Conservation (phyloP, 2,888 invertebrate genomes). For the Noctua janthe region DNA sequence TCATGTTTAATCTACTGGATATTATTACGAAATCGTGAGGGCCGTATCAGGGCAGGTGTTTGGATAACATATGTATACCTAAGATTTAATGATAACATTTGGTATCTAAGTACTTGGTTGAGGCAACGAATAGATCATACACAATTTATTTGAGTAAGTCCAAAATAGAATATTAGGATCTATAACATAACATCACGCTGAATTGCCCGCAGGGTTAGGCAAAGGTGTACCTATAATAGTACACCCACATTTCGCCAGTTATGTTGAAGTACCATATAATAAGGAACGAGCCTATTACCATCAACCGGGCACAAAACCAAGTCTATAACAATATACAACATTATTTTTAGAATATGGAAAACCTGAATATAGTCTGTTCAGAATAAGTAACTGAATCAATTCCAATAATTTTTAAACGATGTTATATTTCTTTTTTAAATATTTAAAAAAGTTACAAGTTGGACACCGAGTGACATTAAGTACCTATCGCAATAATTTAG, state of each 20-base stretch:
- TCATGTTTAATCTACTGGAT: background rate
- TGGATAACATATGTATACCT: conserved; percentile 6
- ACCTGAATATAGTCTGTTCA: too few species aligned
- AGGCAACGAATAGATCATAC: background rate
- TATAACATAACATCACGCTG: background rate
- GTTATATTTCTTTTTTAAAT: too few species aligned
- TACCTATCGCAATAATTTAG: too few species aligned
- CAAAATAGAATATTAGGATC: background rate
- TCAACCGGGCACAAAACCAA: background rate
- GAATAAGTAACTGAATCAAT: too few species aligned
- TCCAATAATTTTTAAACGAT: too few species aligned
- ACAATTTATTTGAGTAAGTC: conserved; percentile 1
- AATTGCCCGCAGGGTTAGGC: background rate
- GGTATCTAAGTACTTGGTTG: background rate
- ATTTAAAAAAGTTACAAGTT: too few species aligned
- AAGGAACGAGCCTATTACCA: too few species aligned
- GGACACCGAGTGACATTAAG: too few species aligned
- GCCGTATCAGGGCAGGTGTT: conserved; percentile 41
- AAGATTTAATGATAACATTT: conserved; percentile 10
- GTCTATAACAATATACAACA: too few species aligned
- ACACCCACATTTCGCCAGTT: background rate
- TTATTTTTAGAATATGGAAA: too few species aligned
- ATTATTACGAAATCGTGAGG: conserved; percentile 3
- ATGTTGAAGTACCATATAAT: background rate
- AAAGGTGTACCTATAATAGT: background rate